phyloP scores from a whole-genome alignment of 2,888 invertebrate species.

The Phalangium opilio region DNA sequence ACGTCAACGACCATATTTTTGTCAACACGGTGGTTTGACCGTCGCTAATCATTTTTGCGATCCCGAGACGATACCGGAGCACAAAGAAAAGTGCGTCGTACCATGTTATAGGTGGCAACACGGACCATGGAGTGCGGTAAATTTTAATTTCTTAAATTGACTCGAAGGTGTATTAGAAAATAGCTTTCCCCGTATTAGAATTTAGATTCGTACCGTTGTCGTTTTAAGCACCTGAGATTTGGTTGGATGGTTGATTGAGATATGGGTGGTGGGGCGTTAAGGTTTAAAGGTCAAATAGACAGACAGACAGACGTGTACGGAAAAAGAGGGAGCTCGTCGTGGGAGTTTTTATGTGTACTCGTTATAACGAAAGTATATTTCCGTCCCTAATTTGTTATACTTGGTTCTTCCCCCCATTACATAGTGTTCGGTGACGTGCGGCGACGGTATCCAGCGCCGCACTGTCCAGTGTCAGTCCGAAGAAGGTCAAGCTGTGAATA shows the following conservation, averaged over 20 bases:
- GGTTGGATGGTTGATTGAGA: not conserved
- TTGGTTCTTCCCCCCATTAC: not conserved
- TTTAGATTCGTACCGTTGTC: not conserved
- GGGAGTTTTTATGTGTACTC: not conserved
- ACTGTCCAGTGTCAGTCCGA: constrained; percentile 7
- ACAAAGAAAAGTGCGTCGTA: constrained; percentile 10
- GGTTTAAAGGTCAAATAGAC: no score
- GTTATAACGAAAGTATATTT: not conserved
- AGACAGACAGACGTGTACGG: not conserved
- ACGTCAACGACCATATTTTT: constrained; percentile 38
- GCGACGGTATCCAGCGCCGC: constrained; percentile 7
- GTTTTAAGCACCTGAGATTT: not conserved
- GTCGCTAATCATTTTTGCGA: constrained; percentile 34
- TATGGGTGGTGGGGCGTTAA: not conserved
- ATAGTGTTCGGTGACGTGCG: constrained; percentile 12
- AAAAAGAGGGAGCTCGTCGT: not conserved
- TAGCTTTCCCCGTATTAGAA: not conserved
- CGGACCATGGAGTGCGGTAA: constrained; percentile 11
- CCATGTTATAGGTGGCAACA: constrained; percentile 9
- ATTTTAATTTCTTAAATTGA: not conserved
- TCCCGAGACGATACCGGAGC: constrained; percentile 15
- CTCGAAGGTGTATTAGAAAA: not conserved
- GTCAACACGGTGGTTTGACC: constrained; percentile 38
- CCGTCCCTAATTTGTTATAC: not conserved
- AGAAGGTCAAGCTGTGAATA: constrained; percentile 4